Percentiles rank a stretch among this genome's conserved stretches.
Evolutionary conservation across 2,113 vertebrate genomes (phyloP).

Genomic region (Lota lota): DNA sequence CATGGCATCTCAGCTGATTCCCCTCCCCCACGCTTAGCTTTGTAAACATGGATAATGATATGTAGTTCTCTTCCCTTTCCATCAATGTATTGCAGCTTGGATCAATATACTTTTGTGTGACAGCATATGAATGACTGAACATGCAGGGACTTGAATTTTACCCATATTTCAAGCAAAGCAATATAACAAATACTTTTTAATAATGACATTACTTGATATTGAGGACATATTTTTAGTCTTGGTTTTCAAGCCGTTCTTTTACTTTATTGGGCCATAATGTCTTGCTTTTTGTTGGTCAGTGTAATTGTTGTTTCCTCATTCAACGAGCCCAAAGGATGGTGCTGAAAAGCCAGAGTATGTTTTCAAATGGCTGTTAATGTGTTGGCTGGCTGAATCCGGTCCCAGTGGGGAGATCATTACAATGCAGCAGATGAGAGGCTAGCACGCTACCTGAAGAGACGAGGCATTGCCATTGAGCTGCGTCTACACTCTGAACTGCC

Average conservation of each 20-base stretch:
- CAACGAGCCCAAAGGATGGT: conserved; percentile 43
- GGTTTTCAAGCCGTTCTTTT: too few relatives aligned
- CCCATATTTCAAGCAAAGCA: too few relatives aligned
- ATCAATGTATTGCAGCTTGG: not conserved
- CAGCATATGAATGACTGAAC: too few relatives aligned
- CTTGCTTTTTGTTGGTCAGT: too few relatives aligned
- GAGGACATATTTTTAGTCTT: too few relatives aligned
- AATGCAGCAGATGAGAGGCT: conserved; percentile 50
- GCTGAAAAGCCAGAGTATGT: conserved; percentile 31
- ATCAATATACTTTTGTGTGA: too few relatives aligned
- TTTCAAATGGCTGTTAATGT: conserved; percentile 58
- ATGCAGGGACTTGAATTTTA: too few relatives aligned
- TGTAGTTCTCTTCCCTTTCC: conserved; percentile 25
- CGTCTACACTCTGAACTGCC: conserved; percentile 28
- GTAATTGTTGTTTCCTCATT: conserved; percentile 42
- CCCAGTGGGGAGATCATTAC: conserved; percentile 56
- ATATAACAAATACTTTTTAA: too few relatives aligned
- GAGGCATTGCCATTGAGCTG: conserved; percentile 53
- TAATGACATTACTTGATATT: too few relatives aligned
- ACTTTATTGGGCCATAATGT: too few relatives aligned
- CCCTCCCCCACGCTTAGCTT: conserved; percentile 39
- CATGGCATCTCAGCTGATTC: conserved; percentile 43
- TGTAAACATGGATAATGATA: conserved; percentile 48
- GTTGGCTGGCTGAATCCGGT: conserved; percentile 42
- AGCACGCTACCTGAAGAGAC: conserved; percentile 43